Evolutionary conservation across 1,140 invertebrate species (phyloP).

Genomic region (Drosophila rhopaloa): DNA sequence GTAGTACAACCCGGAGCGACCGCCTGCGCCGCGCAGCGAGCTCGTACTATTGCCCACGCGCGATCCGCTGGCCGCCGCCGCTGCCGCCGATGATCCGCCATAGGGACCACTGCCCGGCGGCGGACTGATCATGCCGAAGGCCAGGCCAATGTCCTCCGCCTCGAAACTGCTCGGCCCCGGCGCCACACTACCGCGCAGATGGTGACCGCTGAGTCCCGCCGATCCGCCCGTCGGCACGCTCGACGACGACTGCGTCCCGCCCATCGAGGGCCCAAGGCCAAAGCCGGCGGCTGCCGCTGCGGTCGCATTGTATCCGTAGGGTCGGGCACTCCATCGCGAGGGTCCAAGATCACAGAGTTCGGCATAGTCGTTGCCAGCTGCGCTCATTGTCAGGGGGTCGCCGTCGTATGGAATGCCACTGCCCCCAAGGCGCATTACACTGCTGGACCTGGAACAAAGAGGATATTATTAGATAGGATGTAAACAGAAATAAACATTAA

Average conservation of each 20-base stretch:
- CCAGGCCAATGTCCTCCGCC: constrained; percentile 80
- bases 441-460: constrained; percentile 60
- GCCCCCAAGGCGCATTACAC: constrained; percentile 85
- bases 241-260: constrained; percentile 78
- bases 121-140: constrained; percentile 81
- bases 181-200: constrained; percentile 66
- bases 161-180: constrained; percentile 78
- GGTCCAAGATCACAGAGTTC: constrained; percentile 85
- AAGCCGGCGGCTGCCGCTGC: constrained; percentile 49
- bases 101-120: constrained; percentile 77
- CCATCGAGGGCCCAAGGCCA: constrained; percentile 39
- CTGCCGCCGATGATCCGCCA: constrained; percentile 45
- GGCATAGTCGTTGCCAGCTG: constrained; percentile 85
- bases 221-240: constrained; percentile 80
- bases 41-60: constrained; percentile 83
- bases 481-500: no score
- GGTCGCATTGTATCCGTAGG: constrained; percentile 77
- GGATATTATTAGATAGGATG: background rate
- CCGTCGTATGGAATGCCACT: constrained; percentile 84
- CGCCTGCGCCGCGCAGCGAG: constrained; percentile 74
- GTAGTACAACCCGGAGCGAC: constrained; percentile 88
- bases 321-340: constrained; percentile 83
- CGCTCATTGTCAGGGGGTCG: constrained; percentile 85
- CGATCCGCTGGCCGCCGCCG: constrained; percentile 58
- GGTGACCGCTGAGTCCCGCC: constrained; percentile 74